Conservation (phyloP, 2,888 invertebrate genomes). For the Xestia xanthographa region DNA sequence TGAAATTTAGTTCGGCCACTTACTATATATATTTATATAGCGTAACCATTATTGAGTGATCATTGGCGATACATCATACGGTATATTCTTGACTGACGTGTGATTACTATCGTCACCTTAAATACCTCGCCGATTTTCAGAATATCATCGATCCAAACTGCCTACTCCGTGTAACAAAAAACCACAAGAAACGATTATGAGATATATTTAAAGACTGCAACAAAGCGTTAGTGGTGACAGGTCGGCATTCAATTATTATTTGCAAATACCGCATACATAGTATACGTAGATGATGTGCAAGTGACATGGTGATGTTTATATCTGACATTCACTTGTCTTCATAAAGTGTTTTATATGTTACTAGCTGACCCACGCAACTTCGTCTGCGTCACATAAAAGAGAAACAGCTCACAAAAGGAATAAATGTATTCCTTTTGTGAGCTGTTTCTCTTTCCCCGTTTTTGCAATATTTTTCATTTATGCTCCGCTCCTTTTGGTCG, state of each 20-base stretch:
- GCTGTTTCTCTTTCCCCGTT: too few species aligned
- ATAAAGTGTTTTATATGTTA: not conserved
- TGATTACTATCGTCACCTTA: not conserved
- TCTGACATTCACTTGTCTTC: conserved; percentile 14
- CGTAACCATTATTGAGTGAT: too few species aligned
- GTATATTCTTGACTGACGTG: too few species aligned
- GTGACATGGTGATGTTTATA: conserved; percentile 1
- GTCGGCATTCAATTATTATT: conserved; percentile 17
- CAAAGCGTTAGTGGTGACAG: conserved; percentile 21
- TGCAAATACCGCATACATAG: not conserved
- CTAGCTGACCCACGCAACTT: too few species aligned
- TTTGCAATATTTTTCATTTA: too few species aligned
- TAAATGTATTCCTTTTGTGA: too few species aligned
- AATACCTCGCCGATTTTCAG: not conserved
- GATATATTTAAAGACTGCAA: conserved; percentile 4
- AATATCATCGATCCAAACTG: not conserved
- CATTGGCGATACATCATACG: not conserved
- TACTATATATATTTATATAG: too few species aligned
- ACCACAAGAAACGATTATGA: conserved; percentile 19
- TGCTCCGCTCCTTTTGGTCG: too few species aligned
- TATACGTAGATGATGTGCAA: not conserved
- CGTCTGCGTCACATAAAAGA: too few species aligned
- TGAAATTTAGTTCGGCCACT: too few species aligned
- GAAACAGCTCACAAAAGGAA: too few species aligned
- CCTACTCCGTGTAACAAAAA: conserved; percentile 12